Conservation (phyloP, 2,888 invertebrate species). For the Macrophya annulata region DNA sequence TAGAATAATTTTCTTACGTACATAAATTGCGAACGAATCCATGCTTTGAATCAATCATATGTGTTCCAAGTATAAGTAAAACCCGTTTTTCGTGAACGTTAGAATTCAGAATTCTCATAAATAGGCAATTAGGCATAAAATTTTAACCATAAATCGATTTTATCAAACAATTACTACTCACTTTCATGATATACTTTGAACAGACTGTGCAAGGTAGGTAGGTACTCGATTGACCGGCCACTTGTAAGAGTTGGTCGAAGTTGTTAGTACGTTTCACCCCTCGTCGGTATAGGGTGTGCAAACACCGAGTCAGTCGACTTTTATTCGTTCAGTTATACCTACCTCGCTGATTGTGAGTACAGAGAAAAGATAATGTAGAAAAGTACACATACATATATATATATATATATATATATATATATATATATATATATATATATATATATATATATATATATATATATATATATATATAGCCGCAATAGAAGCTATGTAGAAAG, state of each 20-base stretch:
- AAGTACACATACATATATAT: neutral
- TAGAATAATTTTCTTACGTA: too few species aligned
- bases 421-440: neutral
- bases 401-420: neutral
- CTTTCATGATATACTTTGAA: neutral
- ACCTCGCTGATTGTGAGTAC: neutral
- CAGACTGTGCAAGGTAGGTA: neutral
- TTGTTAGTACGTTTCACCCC: conserved; percentile 30
- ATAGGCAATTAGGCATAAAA: neutral
- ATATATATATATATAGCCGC: too few species aligned
- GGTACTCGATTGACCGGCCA: conserved; percentile 47
- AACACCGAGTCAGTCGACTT: conserved; percentile 45
- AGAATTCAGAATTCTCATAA: neutral
- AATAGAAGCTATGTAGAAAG: too few species aligned
- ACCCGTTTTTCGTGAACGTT: too few species aligned
- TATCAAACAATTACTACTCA: neutral
- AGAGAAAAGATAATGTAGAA: conserved; percentile 42
- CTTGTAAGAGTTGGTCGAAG: conserved; percentile 53
- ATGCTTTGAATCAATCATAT: too few species aligned
- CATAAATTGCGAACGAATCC: too few species aligned
- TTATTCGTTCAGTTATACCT: neutral
- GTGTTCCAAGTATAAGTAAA: too few species aligned
- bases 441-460: too few species aligned
- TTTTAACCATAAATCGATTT: conserved; percentile 2
- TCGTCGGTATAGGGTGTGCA: conserved; percentile 14